Evolutionary conservation across 1,140 invertebrate species (phyloP), one percentile per base, ranked within the genome.

Genomic region (Bombus vancouverensis): DNA sequence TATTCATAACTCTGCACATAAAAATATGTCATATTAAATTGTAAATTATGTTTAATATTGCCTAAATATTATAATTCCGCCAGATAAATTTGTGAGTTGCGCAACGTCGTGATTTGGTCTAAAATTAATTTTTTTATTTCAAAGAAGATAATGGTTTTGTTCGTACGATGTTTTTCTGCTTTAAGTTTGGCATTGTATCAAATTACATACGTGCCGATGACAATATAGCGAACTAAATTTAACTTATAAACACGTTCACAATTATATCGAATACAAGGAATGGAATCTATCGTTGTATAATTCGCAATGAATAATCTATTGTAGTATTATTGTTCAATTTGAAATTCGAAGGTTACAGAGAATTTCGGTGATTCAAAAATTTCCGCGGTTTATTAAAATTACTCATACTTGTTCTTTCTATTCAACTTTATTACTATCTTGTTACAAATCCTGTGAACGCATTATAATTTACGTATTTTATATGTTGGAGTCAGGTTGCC

Each of bases 111-210:
- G 62, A n/a, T 42, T 12, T 32, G n/a, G 10, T 13, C n/a, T 28
- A 65, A 72, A 72, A 72, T 72, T n/a, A 42, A 42, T n/a, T 1
- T n/a, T 9, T n/a, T 42, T 39, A 3, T 28, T 9, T 53, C 1
- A 22, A 42, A 28, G 10, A 13, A 42, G 3, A n/a, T 42, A n/a
- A 70, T 72, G 28, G 28, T 13, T 18, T 62, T 15, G 2, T 25
- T 53, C 34, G 12, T 53, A 22, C 1, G 47, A 18, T 22, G 70
- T 32, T 57, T n/a, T 12, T 37, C 22, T n/a, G 70, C 6, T 65
- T 74, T 59, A 68, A 71, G 66, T 18, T 85, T 87, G 86, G 86
- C 82, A 42, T 18, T 37, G 12, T 39, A 32, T 59, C 83, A 87
- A 80, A 59, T 80, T 68, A 18, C 47, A 22, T 10, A 28, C 34